Percentiles rank a stretch among this genome's conserved stretches.
Conservation (phyloP, 2,888 invertebrate species). For the Macrophya alboannulata region DNA sequence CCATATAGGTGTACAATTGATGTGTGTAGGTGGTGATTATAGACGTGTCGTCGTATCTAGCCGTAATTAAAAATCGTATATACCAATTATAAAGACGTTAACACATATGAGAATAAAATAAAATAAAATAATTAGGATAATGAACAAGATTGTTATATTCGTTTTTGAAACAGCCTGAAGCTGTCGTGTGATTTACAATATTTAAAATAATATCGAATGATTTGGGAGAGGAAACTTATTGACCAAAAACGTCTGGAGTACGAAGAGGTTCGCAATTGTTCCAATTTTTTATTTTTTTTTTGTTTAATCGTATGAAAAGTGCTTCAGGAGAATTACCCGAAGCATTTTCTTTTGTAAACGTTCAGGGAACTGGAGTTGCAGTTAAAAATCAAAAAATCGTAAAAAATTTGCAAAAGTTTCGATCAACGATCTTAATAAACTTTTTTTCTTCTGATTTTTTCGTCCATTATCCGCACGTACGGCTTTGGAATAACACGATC, state of each 20-base stretch:
- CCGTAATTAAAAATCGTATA: not conserved
- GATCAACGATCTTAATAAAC: too few relatives aligned
- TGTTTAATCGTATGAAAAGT: too few relatives aligned
- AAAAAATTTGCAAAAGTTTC: too few relatives aligned
- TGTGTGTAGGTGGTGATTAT: too few relatives aligned
- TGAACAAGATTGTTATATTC: not conserved
- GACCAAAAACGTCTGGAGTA: not conserved
- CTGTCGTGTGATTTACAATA: not conserved
- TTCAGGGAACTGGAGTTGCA: too few relatives aligned
- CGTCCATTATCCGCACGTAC: slow-evolving; percentile 34
- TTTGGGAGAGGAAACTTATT: not conserved
- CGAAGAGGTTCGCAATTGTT: too few relatives aligned
- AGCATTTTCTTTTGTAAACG: too few relatives aligned
- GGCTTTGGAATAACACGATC: slow-evolving; percentile 28
- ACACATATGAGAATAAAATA: not conserved
- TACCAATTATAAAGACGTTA: slow-evolving; percentile 25
- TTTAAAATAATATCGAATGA: not conserved
- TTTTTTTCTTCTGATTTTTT: not conserved
- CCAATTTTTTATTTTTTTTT: too few relatives aligned
- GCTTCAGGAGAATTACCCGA: too few relatives aligned
- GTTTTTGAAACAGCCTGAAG: not conserved
- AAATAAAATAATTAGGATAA: not conserved
- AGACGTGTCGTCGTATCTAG: not conserved
- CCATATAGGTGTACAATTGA: too few relatives aligned
- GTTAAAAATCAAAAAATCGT: too few relatives aligned